Base-by-base conservation (phyloP, 2,888 invertebrate species). In the Stenodera caucasica region DNA sequence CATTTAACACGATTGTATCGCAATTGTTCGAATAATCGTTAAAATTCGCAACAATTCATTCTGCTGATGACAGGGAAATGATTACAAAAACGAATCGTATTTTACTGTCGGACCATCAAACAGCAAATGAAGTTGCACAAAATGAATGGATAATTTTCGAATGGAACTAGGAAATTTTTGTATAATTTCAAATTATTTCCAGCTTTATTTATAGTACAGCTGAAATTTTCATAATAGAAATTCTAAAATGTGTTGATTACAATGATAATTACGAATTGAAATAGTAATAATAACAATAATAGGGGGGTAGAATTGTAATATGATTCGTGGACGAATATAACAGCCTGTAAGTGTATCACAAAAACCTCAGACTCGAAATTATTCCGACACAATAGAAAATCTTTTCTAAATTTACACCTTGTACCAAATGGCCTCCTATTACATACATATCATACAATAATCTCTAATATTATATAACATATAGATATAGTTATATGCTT, bases 11-110 rank as follows among this genome's bases (percentile, higher is more conserved):
- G 72, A 72, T 75, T 75, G 71, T 71, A 65, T 68, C 57, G 69
- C 72, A 69, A 76, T 76, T 76, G 75, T 75, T 69, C 71, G 68
- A 72, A 73, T 72, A 72, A 72, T 70, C 70, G 70, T 66, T 64
- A 73, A 72, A 73, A 71, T 67, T 72, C 67, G 67, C 66, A 68
- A 21, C 70, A 68, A 72, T 72, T 72, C 69, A 70, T 72, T 72
- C 68, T 67, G 73, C 72, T 74, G 75, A 73, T 70, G 52, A 53
- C 55, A 65, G 63, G 66, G 67, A 68, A 70, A 70, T 70, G 63
- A 66, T 21, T 60, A 58, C 62, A 64, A 23, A 18, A 67, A 69
- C 59, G 67, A 69, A 64, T 66, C 63, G 40, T 40, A 67, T 62
- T 60, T 4, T 26, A 58, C 53, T 60, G 61, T 57, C 61, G 53